Conservation (phyloP, 2,888 invertebrate species). For the Arge pagana region DNA sequence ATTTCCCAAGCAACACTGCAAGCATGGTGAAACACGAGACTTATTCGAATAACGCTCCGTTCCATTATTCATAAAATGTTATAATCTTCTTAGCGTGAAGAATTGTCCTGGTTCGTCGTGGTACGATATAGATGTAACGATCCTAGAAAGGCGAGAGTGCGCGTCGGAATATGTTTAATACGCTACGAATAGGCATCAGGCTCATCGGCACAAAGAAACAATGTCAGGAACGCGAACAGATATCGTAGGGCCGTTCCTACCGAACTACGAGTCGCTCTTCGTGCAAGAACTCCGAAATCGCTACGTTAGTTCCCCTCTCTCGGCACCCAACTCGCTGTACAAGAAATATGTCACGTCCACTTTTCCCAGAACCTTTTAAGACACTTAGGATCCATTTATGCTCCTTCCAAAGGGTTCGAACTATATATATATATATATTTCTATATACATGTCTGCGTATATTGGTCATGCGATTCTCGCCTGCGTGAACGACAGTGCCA, state of each 20-base stretch:
- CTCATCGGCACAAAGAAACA: too few relatives aligned
- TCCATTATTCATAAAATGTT: constrained; percentile 55
- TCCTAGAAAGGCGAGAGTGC: neutral
- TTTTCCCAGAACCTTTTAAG: constrained; percentile 20
- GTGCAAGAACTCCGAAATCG: too few relatives aligned
- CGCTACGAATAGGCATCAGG: too few relatives aligned
- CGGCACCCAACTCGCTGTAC: constrained; percentile 3
- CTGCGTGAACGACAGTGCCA: too few relatives aligned
- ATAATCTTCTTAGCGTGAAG: constrained; percentile 50
- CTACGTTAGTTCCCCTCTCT: constrained; percentile 9
- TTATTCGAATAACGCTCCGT: constrained; percentile 41
- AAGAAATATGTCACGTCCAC: constrained; percentile 19
- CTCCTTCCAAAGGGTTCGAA: constrained; percentile 8
- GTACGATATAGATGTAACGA: neutral
- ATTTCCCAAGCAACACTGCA: neutral
- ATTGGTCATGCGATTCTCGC: too few relatives aligned
- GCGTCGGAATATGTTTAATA: neutral
- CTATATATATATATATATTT: neutral
- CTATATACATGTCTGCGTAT: neutral
- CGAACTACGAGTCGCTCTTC: too few relatives aligned
- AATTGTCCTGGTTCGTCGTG: constrained; percentile 42
- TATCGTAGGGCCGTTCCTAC: too few relatives aligned
- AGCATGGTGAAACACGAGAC: constrained; percentile 24
- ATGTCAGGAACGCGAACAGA: too few relatives aligned
- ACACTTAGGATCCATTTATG: constrained; percentile 18